These are phyloP conservation scores for Drymodes brunneopygia DNA, from an alignment of 2,113 vertebrate species.

Conservation along the genomic window DNA sequence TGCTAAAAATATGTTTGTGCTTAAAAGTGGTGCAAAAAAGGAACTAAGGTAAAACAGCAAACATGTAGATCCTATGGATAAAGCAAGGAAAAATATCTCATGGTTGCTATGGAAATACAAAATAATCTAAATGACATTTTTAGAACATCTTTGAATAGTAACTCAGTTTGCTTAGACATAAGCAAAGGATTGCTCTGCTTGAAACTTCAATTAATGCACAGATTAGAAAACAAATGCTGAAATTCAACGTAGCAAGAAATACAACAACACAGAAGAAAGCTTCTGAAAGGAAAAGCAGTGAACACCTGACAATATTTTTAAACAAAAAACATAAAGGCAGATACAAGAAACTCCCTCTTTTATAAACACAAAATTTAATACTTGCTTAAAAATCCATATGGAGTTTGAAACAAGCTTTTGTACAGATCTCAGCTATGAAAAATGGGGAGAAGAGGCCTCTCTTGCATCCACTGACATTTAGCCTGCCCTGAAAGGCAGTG, in stretches of 20 bases:
- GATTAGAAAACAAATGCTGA: constrained; percentile 11
- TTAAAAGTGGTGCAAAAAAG: neutral
- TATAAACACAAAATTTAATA: neutral
- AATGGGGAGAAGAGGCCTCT: neutral
- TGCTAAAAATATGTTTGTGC: neutral
- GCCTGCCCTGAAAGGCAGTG: neutral
- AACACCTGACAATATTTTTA: neutral
- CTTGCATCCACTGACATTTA: neutral
- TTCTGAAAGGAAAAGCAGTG: neutral
- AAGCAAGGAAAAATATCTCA: neutral
- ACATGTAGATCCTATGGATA: neutral
- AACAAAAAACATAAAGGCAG: neutral
- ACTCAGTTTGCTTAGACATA: neutral
- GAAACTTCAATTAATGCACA: neutral
- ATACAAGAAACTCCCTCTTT: neutral
- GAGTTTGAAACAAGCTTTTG: neutral
- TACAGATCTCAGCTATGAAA: neutral
- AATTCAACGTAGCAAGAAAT: neutral
- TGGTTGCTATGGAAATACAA: constrained; percentile 16
- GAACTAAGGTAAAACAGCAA: neutral
- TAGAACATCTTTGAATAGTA: neutral
- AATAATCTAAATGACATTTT: neutral
- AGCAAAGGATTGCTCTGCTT: neutral
- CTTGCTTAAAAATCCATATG: neutral
- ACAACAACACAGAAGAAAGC: neutral